Conservation (phyloP, 2,797 vertebrate species). For the Brotula barbata region DNA sequence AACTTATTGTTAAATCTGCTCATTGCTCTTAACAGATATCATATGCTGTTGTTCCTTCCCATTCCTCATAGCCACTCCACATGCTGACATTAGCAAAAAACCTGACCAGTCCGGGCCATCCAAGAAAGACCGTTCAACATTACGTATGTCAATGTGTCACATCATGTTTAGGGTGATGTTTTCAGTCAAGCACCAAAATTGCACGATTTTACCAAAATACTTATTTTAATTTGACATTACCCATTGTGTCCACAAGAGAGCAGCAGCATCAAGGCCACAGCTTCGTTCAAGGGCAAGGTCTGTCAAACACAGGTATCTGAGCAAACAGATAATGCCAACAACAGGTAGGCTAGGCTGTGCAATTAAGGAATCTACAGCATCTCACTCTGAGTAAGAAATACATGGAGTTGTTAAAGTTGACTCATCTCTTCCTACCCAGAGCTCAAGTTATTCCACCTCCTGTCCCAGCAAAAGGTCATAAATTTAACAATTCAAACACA, state of each 20-base stretch:
- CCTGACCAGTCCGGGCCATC: background rate
- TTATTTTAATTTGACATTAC: slow-evolving; percentile 6
- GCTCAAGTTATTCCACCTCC: background rate
- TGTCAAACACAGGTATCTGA: background rate
- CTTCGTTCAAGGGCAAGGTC: background rate
- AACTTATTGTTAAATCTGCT: background rate
- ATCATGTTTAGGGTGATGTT: background rate
- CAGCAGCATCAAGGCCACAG: slow-evolving; percentile 7
- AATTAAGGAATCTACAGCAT: background rate
- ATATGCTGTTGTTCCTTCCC: background rate
- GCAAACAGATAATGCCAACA: background rate
- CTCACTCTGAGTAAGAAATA: background rate
- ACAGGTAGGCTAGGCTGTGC: slow-evolving; percentile 21
- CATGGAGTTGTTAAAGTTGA: background rate
- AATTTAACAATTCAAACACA: background rate
- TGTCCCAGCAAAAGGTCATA: background rate
- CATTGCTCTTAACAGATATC: background rate
- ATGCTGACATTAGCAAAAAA: slow-evolving; percentile 23
- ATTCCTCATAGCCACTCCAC: background rate
- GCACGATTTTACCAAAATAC: fast-evolving
- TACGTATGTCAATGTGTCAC: slow-evolving; percentile 28
- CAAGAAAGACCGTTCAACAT: slow-evolving; percentile 6
- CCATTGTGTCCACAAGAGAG: slow-evolving; percentile 59
- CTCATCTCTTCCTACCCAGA: slow-evolving; percentile 11
- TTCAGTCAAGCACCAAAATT: background rate